Evolutionary conservation across 2,113 vertebrate species (phyloP), one percentile per base, ranked within the genome.

Genomic region (Lagopus muta): DNA sequence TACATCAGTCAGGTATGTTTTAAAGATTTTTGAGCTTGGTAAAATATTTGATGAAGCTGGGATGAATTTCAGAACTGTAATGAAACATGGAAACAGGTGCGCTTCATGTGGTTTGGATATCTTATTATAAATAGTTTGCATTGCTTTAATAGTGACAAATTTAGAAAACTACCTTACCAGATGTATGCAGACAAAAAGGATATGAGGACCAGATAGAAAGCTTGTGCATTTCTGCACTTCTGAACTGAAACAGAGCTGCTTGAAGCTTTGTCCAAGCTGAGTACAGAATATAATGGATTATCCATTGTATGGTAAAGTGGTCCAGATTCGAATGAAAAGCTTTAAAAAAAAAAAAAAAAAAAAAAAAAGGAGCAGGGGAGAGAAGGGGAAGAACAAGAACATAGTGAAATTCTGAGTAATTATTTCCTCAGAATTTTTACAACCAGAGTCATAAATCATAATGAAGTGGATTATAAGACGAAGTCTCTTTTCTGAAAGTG

Each of bases 71-170:
- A 90, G 85, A 58, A 57, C 27, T 55, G 3, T 80, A 96, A 86
- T 69, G 87, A 89, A 96, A 92, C 87, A 83, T 86, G 57, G 88
- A 94, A 91, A 52, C 72, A 93, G 91, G 95, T 95, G 88, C 88
- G 52, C 71, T 94, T 80, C 88, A 92, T 91, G 93, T 94, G 93
- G 75, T 91, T 89, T 92, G 79, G 88, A 80, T 43, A 69, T 90
- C 82, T 95, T 93, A 66, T 94, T 86, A 72, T 86, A 82, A 95
- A 95, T 93, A 94, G 61, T 86, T 95, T 91, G 87, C 89, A 95
- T 94, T 91, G 25, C 82, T 92, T 12, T 91, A 89, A 90, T 90
- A 94, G 82, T 1, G 24, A 92, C 79, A 86, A 94, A 94, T 92
- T 92, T 88, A 92, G 70, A 86, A 94, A 97, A 94, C 55, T 92